A percentile compares a stretch with the other conserved stretches of the same genome.
phyloP scores from a whole-genome alignment of 2,888 invertebrate species.

The Calameuta idolon region DNA sequence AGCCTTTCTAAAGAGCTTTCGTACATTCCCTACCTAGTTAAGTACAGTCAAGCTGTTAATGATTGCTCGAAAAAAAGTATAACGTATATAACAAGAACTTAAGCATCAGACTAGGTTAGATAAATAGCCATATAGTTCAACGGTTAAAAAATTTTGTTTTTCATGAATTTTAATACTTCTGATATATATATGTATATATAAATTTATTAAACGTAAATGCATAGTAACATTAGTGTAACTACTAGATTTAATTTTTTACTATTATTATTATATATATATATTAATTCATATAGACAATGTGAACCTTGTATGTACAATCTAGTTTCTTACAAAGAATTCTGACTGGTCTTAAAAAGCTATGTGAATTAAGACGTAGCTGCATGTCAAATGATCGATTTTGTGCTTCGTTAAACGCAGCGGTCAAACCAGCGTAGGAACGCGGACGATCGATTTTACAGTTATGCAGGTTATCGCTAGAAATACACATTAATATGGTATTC shows the following conservation, averaged over 20 bases:
- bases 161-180: neutral
- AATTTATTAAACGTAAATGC: neutral
- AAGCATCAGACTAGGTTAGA: neutral
- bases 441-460: conserved; percentile 1
- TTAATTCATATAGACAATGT: neutral
- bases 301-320: neutral
- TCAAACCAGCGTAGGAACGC: neutral
- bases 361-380: neutral
- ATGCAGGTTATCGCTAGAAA: neutral
- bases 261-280: neutral
- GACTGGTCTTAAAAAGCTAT: neutral
- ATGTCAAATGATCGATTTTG: conserved; percentile 20
- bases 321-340: neutral
- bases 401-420: conserved; percentile 3
- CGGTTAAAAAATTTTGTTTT: neutral
- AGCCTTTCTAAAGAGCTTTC: neutral
- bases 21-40: neutral
- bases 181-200: neutral
- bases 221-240: neutral
- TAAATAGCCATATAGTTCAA: neutral
- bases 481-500: neutral
- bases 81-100: neutral
- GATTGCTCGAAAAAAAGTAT: neutral
- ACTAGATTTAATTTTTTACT: neutral
- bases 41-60: neutral